These are phyloP conservation scores for Podiceps cristatus DNA, from an alignment of 2,113 vertebrate species.

Conservation along the genomic window DNA sequence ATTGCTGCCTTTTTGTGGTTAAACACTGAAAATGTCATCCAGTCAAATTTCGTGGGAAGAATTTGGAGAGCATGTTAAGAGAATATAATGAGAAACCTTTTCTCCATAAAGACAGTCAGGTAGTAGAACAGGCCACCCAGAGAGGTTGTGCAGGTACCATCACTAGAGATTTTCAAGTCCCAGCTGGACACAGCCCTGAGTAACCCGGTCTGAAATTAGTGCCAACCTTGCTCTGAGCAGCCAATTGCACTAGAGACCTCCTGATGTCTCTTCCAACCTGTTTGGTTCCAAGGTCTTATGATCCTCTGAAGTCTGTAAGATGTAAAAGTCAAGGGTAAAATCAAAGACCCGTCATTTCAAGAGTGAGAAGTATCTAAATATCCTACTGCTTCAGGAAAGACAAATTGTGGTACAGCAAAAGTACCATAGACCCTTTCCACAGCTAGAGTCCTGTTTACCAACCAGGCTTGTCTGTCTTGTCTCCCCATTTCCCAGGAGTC, in stretches of 20 bases:
- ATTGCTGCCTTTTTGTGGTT: neutral
- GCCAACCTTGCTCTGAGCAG: neutral
- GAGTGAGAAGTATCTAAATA: neutral
- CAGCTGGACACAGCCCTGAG: neutral
- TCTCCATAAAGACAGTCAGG: accelerated
- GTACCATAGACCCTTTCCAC: neutral
- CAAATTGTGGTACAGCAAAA: neutral
- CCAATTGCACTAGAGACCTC: neutral
- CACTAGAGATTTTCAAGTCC: neutral
- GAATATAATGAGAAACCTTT: neutral
- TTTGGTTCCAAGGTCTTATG: neutral
- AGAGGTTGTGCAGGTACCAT: neutral
- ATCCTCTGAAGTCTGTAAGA: neutral
- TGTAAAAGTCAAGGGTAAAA: neutral
- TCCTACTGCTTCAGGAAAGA: neutral
- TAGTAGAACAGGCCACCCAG: accelerated
- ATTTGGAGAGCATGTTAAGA: accelerated
- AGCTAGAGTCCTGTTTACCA: neutral
- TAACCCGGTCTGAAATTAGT: neutral
- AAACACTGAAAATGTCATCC: neutral
- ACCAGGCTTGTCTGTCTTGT: neutral
- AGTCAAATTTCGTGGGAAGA: neutral
- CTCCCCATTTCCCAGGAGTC: neutral
- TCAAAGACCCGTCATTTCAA: neutral
- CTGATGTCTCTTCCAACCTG: neutral